Base-by-base conservation (phyloP, 2,888 invertebrate genomes). In the Corythucha ciliata region DNA sequence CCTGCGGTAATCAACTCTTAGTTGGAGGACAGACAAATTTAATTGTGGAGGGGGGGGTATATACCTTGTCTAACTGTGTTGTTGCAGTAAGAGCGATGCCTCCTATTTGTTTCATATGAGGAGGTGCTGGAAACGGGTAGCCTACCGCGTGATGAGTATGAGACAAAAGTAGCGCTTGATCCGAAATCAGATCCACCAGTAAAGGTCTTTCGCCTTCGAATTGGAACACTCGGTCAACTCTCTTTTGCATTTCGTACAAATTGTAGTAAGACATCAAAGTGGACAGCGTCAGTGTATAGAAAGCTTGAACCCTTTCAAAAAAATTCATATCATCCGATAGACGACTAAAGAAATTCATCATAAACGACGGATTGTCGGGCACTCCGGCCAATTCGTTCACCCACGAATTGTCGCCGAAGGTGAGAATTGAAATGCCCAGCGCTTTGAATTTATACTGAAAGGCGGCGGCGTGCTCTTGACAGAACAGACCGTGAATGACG, bases 1-100 rank as follows among this genome's bases (percentile, higher is more conserved):
- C 77, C 80, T 80, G 40, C 18, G 36, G 14, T 22, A 21, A 18
- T 41, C 16, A 12, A 44, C 6, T 22, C 5, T n/a, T n/a, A 20
- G 25, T n/a, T 14, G 16, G 14, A 18, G 16, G 8, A 14, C 10
- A 36, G 16, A 8, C 37, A 7, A 8, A 29, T 29, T 29, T 29
- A 12, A 12, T 29, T 29, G 29, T n/a, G n/a, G n/a, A n/a, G n/a
- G n/a, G n/a, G n/a, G n/a, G n/a, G n/a, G n/a, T n/a, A n/a, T n/a
- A n/a, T n/a, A n/a, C n/a, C n/a, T n/a, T n/a, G n/a, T n/a, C n/a
- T n/a, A n/a, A n/a, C n/a, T n/a, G n/a, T n/a, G n/a, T n/a, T n/a
- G n/a, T n/a, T n/a, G n/a, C n/a, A n/a, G n/a, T n/a, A n/a, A n/a
- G n/a, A n/a, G n/a, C n/a, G n/a, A n/a, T n/a, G n/a, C 48, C 48